Conservation (phyloP, 1,140 invertebrate genomes). For the Drosophila mauritiana region DNA sequence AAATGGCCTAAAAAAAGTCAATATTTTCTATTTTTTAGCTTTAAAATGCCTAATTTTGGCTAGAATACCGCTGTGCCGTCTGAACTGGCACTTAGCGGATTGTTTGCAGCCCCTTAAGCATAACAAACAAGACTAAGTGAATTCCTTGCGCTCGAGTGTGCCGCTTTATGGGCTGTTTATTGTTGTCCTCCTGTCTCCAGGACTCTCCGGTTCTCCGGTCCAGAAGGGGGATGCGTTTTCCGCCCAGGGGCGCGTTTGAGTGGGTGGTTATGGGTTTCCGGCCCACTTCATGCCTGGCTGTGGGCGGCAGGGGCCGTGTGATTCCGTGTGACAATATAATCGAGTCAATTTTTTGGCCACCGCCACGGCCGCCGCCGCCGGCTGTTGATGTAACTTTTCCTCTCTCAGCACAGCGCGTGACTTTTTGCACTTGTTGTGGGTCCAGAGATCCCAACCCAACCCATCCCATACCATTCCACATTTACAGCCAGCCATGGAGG, state of each 20-base stretch:
- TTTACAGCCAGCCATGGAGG: no score
- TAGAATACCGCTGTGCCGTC: not conserved
- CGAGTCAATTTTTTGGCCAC: conserved; percentile 78
- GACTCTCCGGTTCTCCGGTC: not conserved
- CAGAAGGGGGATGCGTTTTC: conserved; percentile 30
- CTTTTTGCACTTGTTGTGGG: conserved; percentile 83
- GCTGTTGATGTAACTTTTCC: conserved; percentile 78
- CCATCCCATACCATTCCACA: no score
- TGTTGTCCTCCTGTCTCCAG: conserved; percentile 63
- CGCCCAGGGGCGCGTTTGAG: conserved; percentile 3
- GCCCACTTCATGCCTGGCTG: not conserved
- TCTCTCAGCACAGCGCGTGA: conserved; percentile 69
- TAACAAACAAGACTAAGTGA: conserved; percentile 84
- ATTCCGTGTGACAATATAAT: conserved; percentile 73
- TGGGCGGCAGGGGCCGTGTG: conserved; percentile 18
- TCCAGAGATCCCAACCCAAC: conserved; percentile 6
- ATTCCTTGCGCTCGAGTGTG: conserved; percentile 80
- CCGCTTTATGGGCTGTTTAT: conserved; percentile 82
- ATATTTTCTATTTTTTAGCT: no score
- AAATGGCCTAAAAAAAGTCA: no score
- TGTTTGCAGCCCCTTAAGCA: conserved; percentile 84
- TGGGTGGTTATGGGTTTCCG: conserved; percentile 8
- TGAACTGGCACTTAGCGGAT: conserved; percentile 74
- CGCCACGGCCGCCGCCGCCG: conserved; percentile 44
- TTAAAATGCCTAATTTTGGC: not conserved